Evolutionary conservation across 2,113 vertebrate species (phyloP).

Genomic region (Caloenas nicobarica): DNA sequence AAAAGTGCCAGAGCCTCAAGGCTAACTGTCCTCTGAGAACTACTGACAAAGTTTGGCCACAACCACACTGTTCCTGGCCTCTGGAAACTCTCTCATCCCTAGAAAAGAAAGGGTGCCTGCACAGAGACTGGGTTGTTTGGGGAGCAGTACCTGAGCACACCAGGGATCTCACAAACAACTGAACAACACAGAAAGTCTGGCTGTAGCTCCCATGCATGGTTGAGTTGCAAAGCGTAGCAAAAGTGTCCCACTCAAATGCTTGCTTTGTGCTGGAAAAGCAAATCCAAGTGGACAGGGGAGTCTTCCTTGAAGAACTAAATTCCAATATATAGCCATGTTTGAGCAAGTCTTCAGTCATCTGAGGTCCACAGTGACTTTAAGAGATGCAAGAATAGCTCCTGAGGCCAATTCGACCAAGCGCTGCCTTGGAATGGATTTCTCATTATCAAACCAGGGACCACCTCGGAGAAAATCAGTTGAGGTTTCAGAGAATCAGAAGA

Average conservation of each 20-base stretch:
- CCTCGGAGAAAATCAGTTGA: neutral
- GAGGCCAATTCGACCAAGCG: neutral
- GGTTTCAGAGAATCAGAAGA: neutral
- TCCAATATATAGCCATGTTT: neutral
- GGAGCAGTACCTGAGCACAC: neutral
- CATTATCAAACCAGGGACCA: neutral
- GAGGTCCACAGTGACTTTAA: neutral
- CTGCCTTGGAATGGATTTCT: neutral
- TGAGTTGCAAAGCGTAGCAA: neutral
- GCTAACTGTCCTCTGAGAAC: neutral
- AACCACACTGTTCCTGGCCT: neutral
- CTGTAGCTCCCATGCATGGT: neutral
- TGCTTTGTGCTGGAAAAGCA: neutral
- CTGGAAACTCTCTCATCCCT: neutral
- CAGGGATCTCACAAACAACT: neutral
- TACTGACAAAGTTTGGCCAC: neutral
- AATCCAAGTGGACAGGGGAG: neutral
- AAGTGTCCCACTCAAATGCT: neutral
- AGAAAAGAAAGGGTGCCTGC: neutral
- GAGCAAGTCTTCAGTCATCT: neutral
- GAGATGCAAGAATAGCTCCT: neutral
- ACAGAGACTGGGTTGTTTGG: neutral
- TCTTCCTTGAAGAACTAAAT: neutral
- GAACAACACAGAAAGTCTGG: neutral
- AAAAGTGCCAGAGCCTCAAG: neutral